A percentile compares a stretch with the other conserved stretches of the same genome.
phyloP scores from a whole-genome alignment of 2,797 vertebrate species.

The Pygocentrus nattereri region DNA sequence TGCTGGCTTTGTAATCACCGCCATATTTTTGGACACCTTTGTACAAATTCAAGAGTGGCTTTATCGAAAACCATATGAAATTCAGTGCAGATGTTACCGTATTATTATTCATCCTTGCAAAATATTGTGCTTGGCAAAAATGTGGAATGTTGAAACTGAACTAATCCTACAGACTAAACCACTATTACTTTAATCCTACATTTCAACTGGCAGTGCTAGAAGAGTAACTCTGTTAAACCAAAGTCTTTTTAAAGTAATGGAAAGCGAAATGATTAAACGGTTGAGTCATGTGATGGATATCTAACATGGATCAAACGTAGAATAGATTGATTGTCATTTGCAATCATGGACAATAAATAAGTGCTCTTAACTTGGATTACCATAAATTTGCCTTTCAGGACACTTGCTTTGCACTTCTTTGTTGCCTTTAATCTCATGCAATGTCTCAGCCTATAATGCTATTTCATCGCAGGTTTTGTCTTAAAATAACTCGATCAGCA shows the following conservation, averaged over 20 bases:
- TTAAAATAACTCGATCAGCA: conserved; percentile 77
- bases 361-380: conserved; percentile 22
- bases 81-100: neutral
- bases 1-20: neutral
- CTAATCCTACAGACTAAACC: conserved; percentile 21
- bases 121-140: conserved; percentile 6
- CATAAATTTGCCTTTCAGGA: conserved; percentile 17
- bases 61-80: neutral
- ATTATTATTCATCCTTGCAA: neutral
- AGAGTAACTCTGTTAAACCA: conserved; percentile 18
- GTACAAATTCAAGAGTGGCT: neutral
- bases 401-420: conserved; percentile 45
- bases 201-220: conserved; percentile 11
- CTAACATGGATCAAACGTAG: neutral
- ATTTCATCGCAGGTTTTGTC: conserved; percentile 58
- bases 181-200: conserved; percentile 17
- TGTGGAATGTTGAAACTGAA: neutral
- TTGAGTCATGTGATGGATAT: neutral
- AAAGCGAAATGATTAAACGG: neutral
- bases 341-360: conserved; percentile 10
- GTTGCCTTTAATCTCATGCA: conserved; percentile 25
- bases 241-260: conserved; percentile 1
- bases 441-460: neutral
- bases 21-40: conserved; percentile 1
- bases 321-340: neutral